Conservation (phyloP, 2,113 vertebrate species). For the Gymnocephalus cernua region DNA sequence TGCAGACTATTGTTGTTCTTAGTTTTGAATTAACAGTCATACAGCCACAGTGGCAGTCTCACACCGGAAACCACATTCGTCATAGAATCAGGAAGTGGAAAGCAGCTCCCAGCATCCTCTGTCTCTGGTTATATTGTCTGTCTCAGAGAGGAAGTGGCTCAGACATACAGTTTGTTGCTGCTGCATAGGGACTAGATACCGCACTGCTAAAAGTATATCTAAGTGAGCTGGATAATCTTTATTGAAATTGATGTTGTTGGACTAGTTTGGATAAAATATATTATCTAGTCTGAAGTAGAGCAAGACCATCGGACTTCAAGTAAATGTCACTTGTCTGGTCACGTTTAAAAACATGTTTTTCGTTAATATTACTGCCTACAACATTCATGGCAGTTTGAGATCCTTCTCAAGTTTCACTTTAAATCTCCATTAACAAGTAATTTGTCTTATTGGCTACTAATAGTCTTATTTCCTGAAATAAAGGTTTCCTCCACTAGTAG, state of each 20-base stretch:
- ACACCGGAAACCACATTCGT: conserved; percentile 55
- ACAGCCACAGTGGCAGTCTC: conserved; percentile 34
- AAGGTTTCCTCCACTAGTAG: not conserved
- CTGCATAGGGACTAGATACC: not conserved
- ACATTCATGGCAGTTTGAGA: not conserved
- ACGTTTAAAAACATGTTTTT: not conserved
- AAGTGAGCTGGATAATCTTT: not conserved
- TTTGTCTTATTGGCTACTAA: not conserved
- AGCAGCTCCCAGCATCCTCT: conserved; percentile 38
- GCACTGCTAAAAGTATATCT: not conserved
- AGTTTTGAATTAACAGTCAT: conserved; percentile 2
- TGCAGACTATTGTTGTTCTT: not conserved
- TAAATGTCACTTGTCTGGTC: not conserved
- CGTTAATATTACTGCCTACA: not conserved
- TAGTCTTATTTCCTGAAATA: not conserved
- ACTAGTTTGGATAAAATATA: not conserved
- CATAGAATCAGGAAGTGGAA: conserved; percentile 66
- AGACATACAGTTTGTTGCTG: conserved; percentile 50
- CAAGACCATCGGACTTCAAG: not conserved
- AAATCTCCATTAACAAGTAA: not conserved
- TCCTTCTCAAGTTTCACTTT: not conserved
- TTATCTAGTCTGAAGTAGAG: not conserved
- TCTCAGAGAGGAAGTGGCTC: conserved; percentile 64
- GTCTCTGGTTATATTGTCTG: not conserved
- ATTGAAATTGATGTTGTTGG: not conserved